These are phyloP conservation scores for Atractosteus spatula DNA, from an alignment of 2,113 vertebrate genomes.

Conservation along the genomic window DNA sequence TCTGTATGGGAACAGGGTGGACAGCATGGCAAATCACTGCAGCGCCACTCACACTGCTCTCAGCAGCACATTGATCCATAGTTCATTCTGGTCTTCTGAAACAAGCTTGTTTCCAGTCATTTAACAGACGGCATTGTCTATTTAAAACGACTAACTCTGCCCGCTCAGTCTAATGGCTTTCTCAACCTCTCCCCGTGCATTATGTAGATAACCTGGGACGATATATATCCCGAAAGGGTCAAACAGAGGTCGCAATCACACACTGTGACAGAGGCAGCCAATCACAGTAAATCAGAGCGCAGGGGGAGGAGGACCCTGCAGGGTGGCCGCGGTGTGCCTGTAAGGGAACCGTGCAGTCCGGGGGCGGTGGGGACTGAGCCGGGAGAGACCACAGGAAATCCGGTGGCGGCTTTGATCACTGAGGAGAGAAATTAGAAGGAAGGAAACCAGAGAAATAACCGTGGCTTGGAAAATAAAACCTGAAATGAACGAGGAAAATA, in stretches of 20 bases:
- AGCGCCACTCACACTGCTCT: background rate
- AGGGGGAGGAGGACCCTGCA: conserved; percentile 27
- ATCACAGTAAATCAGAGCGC: conserved; percentile 61
- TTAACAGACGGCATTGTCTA: conserved; percentile 49
- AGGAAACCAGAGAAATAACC: conserved; percentile 22
- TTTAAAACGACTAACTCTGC: conserved; percentile 60
- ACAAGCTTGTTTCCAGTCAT: conserved; percentile 47
- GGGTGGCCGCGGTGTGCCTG: conserved; percentile 33
- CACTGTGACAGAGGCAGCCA: conserved; percentile 59
- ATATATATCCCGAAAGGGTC: conserved; percentile 72
- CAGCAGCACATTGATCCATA: conserved; percentile 14
- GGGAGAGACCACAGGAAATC: conserved; percentile 25
- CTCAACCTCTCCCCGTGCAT: conserved; percentile 72
- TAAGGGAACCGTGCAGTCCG: conserved; percentile 27
- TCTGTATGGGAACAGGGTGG: background rate
- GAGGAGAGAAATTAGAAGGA: conserved; percentile 40
- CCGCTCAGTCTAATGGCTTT: conserved; percentile 45
- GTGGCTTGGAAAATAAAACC: conserved; percentile 1
- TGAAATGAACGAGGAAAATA: background rate
- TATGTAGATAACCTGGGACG: conserved; percentile 69
- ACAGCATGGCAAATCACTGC: background rate
- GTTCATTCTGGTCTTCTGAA: conserved; percentile 26
- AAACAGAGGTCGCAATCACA: conserved; percentile 74
- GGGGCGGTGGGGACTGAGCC: conserved; percentile 29
- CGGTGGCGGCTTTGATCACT: conserved; percentile 47